Base-by-base conservation (phyloP, 2,113 vertebrate species). In the Monarcha castaneiventris region DNA sequence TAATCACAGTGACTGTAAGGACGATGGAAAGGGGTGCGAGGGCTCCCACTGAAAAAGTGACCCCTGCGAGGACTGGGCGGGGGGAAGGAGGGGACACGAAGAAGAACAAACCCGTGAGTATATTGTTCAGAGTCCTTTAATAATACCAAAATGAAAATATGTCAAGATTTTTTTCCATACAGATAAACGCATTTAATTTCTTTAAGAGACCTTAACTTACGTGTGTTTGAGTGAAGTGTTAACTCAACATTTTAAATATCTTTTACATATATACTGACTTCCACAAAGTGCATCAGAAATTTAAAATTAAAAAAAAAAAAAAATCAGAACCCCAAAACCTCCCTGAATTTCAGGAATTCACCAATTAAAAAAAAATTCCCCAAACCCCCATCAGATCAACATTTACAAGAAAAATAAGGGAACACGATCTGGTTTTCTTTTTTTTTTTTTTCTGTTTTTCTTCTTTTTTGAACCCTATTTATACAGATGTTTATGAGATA, bases 251-350 rank as follows among this genome's bases (percentile, higher is more conserved):
- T 98, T 98, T 98, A 99, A 99, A 99, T 99, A 99, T 98, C 98
- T 99, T 99, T 98, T 99, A 99, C 99, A 99, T 99, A 99, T 99
- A 99, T 99, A 99, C 98, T 97, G 98, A 99, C 98, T 99, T 99
- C 98, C 99, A 99, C 99, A 99, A 99, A 99, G 99, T 99, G 99
- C 99, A 99, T 99, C 98, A 97, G 99, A 99, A 99, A 99, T 97
- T 97, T 98, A 98, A 99, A 98, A 98, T 97, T 94, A 69, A 87
- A 61, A 80, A 54, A 52, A 91, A 77, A 96, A 96, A 72, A 86
- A 8, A 87, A 94, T 14, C 46, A 33, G 85, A 69, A 3, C 68
- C 91, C 93, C 76, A 92, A 96, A 96, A 91, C 56, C 97, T 98
- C 98, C 99, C 99, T 99, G 99, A 99, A 99, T 99, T 99, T 99